Evolutionary conservation across 1,140 invertebrate genomes (phyloP), one percentile per base, ranked within the genome.

Genomic region (Temnothorax nylanderi): DNA sequence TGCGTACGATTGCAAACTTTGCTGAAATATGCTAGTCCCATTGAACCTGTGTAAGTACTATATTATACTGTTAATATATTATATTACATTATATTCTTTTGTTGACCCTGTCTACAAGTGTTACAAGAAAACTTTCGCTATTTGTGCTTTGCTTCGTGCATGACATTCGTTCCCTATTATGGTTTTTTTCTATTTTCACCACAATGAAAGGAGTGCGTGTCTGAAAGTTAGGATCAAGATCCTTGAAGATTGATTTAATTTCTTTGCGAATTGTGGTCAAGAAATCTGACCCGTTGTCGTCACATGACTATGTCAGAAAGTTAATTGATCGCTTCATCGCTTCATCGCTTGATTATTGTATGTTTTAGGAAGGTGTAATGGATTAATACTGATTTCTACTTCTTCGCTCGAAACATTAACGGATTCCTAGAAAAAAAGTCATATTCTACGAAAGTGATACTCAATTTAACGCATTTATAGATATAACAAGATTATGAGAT

Each of bases 1-100:
- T 97, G 96, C 95, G 96, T 97, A 95, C 94, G 88, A 58, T 81
- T 93, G 37, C 67, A 89, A 37, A 92, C 91, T 5, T 91, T 95
- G 34, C 44, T 94, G 41, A 93, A 94, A 75, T 94, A 94, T 87
- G 86, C 92, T 34, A 92, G 91, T 86, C 78, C 87, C 26, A 34
- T 16, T n/a, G 93, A 94, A 67, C 75, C 92, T 64, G 76, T 32
- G 94, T 95, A 91, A 94, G 94, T 94, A 91, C 7, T 49, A 71
- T 11, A 78, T 74, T 80, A 26, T 65, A 13, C 0, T 21, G 34
- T 80, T 82, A 41, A 56, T 37, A 26, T 10, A 10, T 13, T 26
- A 7, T 41, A 47, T 41, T 47, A 54, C 47, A 4, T 3, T 26
- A 26, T 26, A 26, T 26, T 26, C 0, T 26, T 26, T 26, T 89